Evolutionary conservation across 1,140 invertebrate species (phyloP).

Genomic region (Zaprionus nigranus): DNA sequence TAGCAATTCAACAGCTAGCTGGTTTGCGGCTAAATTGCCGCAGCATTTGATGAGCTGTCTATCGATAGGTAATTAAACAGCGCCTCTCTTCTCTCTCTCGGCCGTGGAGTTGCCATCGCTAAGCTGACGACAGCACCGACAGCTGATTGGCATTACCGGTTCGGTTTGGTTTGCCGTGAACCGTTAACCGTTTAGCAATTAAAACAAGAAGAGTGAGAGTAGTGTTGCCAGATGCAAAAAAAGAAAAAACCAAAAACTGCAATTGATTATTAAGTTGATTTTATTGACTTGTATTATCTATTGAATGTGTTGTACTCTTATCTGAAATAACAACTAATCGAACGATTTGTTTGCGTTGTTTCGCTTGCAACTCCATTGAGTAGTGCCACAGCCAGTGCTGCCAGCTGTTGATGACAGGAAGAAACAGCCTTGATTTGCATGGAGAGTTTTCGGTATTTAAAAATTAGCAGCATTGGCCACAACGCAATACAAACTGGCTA

Average conservation of each 20-base stretch:
- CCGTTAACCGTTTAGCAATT: conserved; percentile 26
- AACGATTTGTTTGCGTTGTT: conserved; percentile 1
- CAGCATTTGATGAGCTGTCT: conserved; percentile 16
- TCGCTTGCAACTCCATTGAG: neutral
- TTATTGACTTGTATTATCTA: conserved; percentile 11
- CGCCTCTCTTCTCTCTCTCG: neutral
- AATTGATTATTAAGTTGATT: neutral
- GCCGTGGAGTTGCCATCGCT: conserved; percentile 22
- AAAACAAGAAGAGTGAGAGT: conserved; percentile 7
- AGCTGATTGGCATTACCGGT: conserved; percentile 37
- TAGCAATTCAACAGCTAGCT: neutral
- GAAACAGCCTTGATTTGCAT: too few relatives aligned
- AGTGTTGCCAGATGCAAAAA: neutral
- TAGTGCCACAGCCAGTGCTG: too few relatives aligned
- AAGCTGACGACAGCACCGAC: conserved; percentile 28
- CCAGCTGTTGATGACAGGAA: too few relatives aligned
- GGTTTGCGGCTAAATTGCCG: neutral
- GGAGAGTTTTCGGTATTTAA: too few relatives aligned
- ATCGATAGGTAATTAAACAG: conserved; percentile 46
- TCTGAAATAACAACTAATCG: conserved; percentile 6
- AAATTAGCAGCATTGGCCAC: too few relatives aligned
- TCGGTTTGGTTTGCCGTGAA: neutral
- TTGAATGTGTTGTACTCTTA: neutral
- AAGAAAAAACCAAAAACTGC: neutral
- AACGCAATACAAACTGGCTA: too few relatives aligned